Base-by-base conservation (phyloP, 2,113 vertebrate species). In the Cheilinus undulatus region DNA sequence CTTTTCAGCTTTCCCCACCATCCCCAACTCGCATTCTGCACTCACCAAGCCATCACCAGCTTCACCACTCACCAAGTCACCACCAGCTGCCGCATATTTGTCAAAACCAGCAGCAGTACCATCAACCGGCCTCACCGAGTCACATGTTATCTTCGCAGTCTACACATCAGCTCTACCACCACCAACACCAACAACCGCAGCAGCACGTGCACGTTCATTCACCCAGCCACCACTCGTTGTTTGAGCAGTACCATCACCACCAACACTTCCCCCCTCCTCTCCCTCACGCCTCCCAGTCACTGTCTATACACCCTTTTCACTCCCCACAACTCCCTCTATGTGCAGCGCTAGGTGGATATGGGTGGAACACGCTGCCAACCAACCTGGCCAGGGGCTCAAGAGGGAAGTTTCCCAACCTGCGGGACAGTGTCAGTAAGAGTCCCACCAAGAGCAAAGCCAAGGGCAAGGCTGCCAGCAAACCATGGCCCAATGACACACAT, bases 361-460 rank as follows among this genome's bases (percentile, higher is more conserved):
- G 91, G 2, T 95, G 94, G 30, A 94, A 88, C 76, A 95, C 94
- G 0, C 80, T 95, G 74, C 95, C 95, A 0, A 86, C 92, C 38
- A 84, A 82, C 51, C 86, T 91, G 43, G 63, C 84, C 80, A 92
- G 72, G 32, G 59, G 60, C 32, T 70, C 93, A 56, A 80, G 88
- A 65, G 93, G 93, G 20, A 94, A 92, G 71, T 94, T 95, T 80
- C 88, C 86, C 40, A 95, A 93, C 76, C 84, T 95, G 9, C 92
- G 92, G 1, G 95, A 96, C 78, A 96, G 94, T 15, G 90, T 95
- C 3, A 95, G 92, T 85, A 97, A 95, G 89, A 96, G 94, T 70
- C 94, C 95, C 5, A 94, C 94, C 4, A 96, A 95, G 86, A 95
- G 94, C 83, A 96, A 92, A 69, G 91, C 83, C 14, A 96, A 95